Conservation (phyloP, 2,888 invertebrate species). For the Lithodes maja region DNA sequence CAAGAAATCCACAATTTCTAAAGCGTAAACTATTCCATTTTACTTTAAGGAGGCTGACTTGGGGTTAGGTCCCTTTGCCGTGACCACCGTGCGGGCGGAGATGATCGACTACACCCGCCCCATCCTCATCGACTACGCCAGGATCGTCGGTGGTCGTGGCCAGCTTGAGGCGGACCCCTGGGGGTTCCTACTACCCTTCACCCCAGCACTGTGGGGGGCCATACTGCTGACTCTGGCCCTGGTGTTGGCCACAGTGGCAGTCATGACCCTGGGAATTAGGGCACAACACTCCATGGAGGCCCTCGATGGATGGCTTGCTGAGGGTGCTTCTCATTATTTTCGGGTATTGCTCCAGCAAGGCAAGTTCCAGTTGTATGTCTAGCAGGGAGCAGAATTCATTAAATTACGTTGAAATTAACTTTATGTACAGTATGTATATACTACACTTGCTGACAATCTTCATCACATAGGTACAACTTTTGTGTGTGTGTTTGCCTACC, state of each 20-base stretch:
- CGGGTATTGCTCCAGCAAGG: slow-evolving; percentile 22
- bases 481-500: too few relatives aligned
- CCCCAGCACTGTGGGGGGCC: neutral
- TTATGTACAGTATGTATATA: too few relatives aligned
- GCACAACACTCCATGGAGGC: too few relatives aligned
- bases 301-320: neutral
- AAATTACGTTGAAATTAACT: too few relatives aligned
- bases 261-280: too few relatives aligned
- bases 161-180: neutral
- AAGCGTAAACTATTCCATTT: too few relatives aligned
- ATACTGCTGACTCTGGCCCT: neutral
- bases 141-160: neutral
- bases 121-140: neutral
- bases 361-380: neutral
- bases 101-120: neutral
- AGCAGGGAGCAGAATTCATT: too few relatives aligned
- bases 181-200: neutral
- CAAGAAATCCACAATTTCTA: too few relatives aligned
- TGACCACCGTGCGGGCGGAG: neutral
- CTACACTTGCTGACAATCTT: too few relatives aligned
- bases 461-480: too few relatives aligned
- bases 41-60: neutral
- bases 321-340: neutral
- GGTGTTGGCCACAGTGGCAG: neutral
- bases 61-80: neutral